phyloP scores from a whole-genome alignment of 2,113 vertebrate genomes.

The Geococcyx californianus region DNA sequence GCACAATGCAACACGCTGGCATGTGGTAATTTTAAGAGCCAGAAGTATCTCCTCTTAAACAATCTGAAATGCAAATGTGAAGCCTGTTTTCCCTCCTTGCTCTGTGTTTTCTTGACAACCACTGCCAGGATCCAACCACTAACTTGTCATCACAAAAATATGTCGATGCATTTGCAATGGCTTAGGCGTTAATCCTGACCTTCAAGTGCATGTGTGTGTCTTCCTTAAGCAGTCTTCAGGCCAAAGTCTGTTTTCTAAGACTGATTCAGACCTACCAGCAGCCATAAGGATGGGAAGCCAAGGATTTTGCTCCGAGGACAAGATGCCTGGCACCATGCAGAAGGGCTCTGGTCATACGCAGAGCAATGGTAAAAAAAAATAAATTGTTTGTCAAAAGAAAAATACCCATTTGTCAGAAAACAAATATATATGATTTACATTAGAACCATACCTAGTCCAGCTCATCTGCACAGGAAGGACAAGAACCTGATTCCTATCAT shows the following conservation, averaged over 20 bases:
- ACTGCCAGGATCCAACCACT: not conserved
- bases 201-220: not conserved
- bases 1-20: not conserved
- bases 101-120: constrained; percentile 29
- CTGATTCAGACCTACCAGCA: not conserved
- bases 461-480: not conserved
- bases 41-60: constrained; percentile 29
- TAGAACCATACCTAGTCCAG: not conserved
- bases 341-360: not conserved
- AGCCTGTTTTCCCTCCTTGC: not conserved
- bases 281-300: not conserved
- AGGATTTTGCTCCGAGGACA: not conserved
- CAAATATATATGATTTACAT: not conserved
- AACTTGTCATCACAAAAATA: constrained; percentile 11
- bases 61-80: constrained; percentile 34
- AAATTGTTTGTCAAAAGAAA: not conserved
- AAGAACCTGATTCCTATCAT: not conserved
- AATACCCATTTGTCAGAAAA: not conserved
- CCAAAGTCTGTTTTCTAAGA: not conserved
- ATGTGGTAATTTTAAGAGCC: constrained; percentile 36
- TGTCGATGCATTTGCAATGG: not conserved
- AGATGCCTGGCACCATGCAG: not conserved
- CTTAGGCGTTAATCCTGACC: not conserved
- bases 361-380: not conserved
- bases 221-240: not conserved